Conservation (phyloP, 2,888 invertebrate genomes). For the Ariolimax columbianus region DNA sequence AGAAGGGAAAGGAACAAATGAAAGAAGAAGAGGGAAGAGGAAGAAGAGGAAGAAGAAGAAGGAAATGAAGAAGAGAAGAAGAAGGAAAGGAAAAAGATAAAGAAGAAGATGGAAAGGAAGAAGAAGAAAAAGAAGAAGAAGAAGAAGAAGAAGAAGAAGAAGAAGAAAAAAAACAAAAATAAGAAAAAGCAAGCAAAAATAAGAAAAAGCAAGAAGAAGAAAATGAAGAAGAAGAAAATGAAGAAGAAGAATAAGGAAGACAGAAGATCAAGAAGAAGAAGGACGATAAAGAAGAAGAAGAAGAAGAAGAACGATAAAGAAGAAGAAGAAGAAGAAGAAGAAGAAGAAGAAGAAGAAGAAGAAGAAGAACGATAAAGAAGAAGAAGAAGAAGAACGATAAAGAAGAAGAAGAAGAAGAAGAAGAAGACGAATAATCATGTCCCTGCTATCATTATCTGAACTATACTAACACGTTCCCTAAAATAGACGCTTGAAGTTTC, state of each 20-base stretch:
- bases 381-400: background rate
- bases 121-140: background rate
- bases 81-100: background rate
- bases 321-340: background rate
- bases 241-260: no score
- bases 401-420: background rate
- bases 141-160: background rate
- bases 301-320: background rate
- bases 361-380: background rate
- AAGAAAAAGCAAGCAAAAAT: background rate
- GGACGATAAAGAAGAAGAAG: constrained; percentile 25
- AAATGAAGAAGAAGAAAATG: background rate
- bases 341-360: background rate
- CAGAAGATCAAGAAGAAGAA: background rate
- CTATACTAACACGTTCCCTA: background rate
- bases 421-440: constrained; percentile 3
- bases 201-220: constrained; percentile 9
- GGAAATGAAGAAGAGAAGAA: background rate
- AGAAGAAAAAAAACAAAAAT: background rate
- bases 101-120: constrained; percentile 7
- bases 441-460: background rate
- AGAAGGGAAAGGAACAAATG: background rate
- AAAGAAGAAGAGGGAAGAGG: background rate
- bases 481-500: background rate
- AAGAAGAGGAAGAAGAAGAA: no score